These are phyloP conservation scores for Myopa testacea DNA, from an alignment of 2,888 invertebrate species.

Conservation along the genomic window DNA sequence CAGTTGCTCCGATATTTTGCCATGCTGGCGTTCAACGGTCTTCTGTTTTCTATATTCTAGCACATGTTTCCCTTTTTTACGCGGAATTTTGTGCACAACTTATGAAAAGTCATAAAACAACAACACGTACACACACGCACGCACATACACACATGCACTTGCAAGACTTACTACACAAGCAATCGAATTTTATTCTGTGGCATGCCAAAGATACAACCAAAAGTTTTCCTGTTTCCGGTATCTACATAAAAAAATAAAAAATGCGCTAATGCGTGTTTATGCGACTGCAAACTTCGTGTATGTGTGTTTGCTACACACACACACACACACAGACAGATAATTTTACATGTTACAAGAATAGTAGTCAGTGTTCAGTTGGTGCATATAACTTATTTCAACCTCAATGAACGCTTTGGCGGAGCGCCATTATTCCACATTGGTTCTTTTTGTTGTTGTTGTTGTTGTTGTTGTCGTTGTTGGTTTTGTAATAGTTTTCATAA, in stretches of 20 bases:
- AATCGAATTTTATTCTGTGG: no score
- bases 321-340: neutral
- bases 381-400: conserved; percentile 23
- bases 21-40: no score
- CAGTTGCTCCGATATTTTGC: no score
- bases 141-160: neutral
- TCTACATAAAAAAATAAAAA: no score
- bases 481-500: neutral
- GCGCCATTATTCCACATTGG: conserved; percentile 2
- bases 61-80: no score
- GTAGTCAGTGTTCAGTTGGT: neutral
- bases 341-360: neutral
- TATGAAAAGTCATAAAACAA: neutral
- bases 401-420: conserved; percentile 31
- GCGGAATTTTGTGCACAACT: neutral
- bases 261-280: no score
- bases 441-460: no score
- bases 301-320: neutral
- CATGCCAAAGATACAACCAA: no score
- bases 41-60: no score
- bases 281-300: neutral
- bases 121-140: neutral
- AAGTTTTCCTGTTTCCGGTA: no score
- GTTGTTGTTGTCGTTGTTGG: neutral
- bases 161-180: no score